Percentiles rank a stretch among this genome's conserved stretches.
Evolutionary conservation across 1,140 invertebrate genomes (phyloP).

Genomic region (Rhyacophila brunnea): DNA sequence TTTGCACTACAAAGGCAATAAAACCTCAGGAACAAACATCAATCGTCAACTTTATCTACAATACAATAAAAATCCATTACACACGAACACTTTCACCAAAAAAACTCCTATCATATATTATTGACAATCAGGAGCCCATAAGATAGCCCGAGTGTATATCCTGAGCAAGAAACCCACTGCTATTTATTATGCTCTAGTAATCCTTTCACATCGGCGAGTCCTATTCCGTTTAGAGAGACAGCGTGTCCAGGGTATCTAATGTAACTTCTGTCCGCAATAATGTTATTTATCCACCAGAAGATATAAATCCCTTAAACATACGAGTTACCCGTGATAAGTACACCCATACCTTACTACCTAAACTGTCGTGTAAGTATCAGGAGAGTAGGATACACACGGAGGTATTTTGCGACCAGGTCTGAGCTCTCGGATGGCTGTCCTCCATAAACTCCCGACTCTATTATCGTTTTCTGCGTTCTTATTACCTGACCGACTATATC

Average conservation of each 20-base stretch:
- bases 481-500: constrained; percentile 35
- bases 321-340: constrained; percentile 30
- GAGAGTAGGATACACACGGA: constrained; percentile 13
- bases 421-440: constrained; percentile 17
- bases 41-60: no score
- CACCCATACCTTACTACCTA: constrained; percentile 26
- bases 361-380: constrained; percentile 30
- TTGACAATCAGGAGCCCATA: no score
- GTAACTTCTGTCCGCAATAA: constrained; percentile 7
- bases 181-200: constrained; percentile 8
- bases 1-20: no score
- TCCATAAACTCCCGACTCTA: constrained; percentile 34
- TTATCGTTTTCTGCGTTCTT: constrained; percentile 37
- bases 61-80: no score
- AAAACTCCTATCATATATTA: no score
- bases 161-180: neutral
- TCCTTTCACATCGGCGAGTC: constrained; percentile 7
- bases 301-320: constrained; percentile 31
- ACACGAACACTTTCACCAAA: no score
- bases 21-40: no score
- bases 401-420: constrained; percentile 24
- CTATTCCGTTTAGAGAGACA: neutral
- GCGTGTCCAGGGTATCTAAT: constrained; percentile 8
- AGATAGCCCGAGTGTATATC: constrained; percentile 1
- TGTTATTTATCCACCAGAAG: constrained; percentile 22